These are phyloP conservation scores for Rhynchonycteris naso DNA, from an alignment of 2,797 vertebrate species.

Conservation along the genomic window DNA sequence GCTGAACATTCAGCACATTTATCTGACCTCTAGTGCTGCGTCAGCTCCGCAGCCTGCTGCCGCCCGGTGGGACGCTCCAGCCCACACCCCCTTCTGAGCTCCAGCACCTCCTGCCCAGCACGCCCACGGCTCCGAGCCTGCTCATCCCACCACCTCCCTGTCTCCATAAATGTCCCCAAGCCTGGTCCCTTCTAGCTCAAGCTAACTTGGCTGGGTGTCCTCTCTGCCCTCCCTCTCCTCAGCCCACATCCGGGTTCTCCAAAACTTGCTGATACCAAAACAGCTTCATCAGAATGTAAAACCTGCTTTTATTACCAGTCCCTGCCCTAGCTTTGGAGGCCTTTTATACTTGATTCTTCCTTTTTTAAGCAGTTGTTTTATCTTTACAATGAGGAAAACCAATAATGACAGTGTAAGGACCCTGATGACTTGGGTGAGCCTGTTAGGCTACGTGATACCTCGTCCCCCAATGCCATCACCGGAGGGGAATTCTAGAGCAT, in stretches of 20 bases:
- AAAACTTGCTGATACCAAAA: background rate
- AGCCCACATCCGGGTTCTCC: background rate
- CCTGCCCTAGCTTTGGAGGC: background rate
- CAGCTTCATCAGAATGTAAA: background rate
- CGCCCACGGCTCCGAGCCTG: background rate
- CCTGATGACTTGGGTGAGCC: background rate
- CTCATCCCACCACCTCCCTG: fast-evolving
- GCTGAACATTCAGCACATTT: fast-evolving
- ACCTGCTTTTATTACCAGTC: background rate
- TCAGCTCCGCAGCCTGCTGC: background rate
- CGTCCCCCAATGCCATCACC: background rate
- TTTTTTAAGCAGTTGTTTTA: background rate
- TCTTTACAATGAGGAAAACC: background rate
- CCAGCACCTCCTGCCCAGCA: background rate
- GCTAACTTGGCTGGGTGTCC: background rate
- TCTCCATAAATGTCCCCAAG: background rate
- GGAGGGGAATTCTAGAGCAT: background rate
- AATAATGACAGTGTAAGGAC: background rate
- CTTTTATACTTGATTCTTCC: background rate
- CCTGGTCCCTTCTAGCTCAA: background rate
- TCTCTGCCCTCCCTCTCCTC: background rate
- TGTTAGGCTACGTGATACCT: background rate
- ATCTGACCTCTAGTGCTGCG: background rate
- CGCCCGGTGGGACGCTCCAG: background rate
- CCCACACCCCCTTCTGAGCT: background rate